A percentile compares a stretch with the other conserved stretches of the same genome.
Conservation (phyloP, 2,113 vertebrate genomes). For the Cephalopterus ornatus region DNA sequence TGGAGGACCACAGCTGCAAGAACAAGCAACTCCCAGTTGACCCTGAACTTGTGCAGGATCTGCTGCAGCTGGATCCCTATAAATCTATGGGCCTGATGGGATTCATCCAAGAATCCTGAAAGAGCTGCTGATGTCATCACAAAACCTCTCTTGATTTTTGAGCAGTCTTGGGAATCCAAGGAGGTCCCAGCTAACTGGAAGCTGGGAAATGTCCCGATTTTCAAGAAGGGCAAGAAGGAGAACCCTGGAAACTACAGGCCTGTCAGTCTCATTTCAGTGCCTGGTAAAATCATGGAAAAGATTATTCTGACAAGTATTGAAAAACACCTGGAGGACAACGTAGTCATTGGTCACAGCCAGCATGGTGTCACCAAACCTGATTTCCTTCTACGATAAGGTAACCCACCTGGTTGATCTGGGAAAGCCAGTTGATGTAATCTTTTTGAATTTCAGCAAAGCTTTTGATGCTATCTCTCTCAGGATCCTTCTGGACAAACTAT, state of each 20-base stretch:
- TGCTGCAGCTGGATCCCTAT: not conserved
- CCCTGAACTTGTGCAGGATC: not conserved
- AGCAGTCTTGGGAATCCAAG: not conserved
- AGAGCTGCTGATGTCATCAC: not conserved
- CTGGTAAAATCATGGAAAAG: not conserved
- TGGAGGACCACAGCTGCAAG: not conserved
- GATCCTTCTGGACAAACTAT: not conserved
- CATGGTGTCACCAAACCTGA: not conserved
- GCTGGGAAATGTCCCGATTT: not conserved
- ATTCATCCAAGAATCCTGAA: not conserved
- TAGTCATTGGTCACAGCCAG: not conserved
- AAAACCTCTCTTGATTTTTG: not conserved
- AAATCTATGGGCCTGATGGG: not conserved
- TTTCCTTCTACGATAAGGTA: not conserved
- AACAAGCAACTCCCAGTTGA: not conserved
- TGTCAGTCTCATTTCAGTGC: not conserved
- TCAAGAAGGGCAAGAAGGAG: not conserved
- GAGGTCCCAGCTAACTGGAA: not conserved
- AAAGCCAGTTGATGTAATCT: not conserved
- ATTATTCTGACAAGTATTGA: not conserved
- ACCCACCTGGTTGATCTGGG: not conserved
- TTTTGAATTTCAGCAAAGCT: not conserved
- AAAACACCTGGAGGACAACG: not conserved
- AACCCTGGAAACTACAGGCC: not conserved
- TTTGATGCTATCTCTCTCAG: not conserved